Base-by-base conservation (phyloP, 2,888 invertebrate species). In the Apoda limacodes region DNA sequence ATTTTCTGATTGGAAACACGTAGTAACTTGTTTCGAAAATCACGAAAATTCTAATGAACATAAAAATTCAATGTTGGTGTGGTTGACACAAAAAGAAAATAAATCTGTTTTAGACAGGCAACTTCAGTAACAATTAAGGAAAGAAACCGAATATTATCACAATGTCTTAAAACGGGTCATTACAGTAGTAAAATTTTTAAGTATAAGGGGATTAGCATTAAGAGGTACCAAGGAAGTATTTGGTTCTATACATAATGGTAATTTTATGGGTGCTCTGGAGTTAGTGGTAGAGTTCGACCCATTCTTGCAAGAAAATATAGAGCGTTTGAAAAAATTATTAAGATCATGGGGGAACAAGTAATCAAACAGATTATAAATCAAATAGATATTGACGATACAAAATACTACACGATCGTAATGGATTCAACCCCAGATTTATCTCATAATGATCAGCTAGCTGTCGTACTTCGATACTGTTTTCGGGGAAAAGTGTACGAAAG, bases 161-260 rank as follows among this genome's bases (percentile, higher is more conserved):
- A 35, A 28, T 27, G 30, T 37, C 23, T 26, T 35, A 34, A 39
- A 36, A 39, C 29, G 38, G 32, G 30, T 38, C 7, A 38, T 29
- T 34, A 34, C 29, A 35, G 29, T 38, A 27, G n/a, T 34, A 32
- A 38, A 28, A 32, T 35, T 39, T 35, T 33, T 32, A 10, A 32
- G 29, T 38, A 25, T 30, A 37, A 34, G 29, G 10, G 33, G 35
- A 27, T 38, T 32, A 32, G 32, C 35, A 35, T 30, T 39, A 30
- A 35, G 30, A 32, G 34, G 38, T 38, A 15, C 32, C 32, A 27
- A 31, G 13, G 31, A 31, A n/a, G n/a, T n/a, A n/a, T n/a, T n/a
- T n/a, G n/a, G n/a, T n/a, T n/a, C n/a, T n/a, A n/a, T n/a, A n/a
- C n/a, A n/a, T n/a, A n/a, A n/a, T n/a, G n/a, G n/a, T n/a, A n/a